phyloP scores from a whole-genome alignment of 2,797 vertebrate genomes.

The Furcifer pardalis region DNA sequence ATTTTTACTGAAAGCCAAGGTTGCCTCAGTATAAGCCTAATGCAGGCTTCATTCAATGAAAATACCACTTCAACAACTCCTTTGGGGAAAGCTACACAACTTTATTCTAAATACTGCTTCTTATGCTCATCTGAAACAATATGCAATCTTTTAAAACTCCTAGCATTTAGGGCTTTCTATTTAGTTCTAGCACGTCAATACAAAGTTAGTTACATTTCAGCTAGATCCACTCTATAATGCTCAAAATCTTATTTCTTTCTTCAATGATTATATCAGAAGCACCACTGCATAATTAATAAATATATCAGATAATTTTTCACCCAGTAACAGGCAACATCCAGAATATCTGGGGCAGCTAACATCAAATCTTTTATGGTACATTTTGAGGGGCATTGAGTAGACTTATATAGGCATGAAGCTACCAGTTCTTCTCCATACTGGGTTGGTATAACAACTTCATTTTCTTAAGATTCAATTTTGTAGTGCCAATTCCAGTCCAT shows the following conservation, averaged over 20 bases:
- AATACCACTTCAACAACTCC: background rate
- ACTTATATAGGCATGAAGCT: too few species aligned
- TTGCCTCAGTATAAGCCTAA: background rate
- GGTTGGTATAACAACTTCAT: too few species aligned
- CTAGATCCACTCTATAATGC: background rate
- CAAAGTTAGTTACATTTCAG: background rate
- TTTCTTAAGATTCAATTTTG: too few species aligned
- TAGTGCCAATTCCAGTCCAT: too few species aligned
- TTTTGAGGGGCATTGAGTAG: too few species aligned
- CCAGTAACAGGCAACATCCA: too few species aligned
- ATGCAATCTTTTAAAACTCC: background rate
- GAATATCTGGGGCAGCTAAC: too few species aligned
- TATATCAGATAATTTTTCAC: too few species aligned
- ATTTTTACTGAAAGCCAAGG: background rate
- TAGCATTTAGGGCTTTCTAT: background rate
- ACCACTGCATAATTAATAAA: too few species aligned
- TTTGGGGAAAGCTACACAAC: background rate
- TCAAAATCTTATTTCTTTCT: background rate
- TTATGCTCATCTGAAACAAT: background rate
- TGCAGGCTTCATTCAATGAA: background rate
- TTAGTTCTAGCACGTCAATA: background rate
- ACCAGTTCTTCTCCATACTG: too few species aligned
- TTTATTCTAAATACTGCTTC: background rate
- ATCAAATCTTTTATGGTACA: too few species aligned
- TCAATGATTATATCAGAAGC: background rate